Conservation (phyloP, 2,113 vertebrate species). For the Myiozetetes cayanensis region DNA sequence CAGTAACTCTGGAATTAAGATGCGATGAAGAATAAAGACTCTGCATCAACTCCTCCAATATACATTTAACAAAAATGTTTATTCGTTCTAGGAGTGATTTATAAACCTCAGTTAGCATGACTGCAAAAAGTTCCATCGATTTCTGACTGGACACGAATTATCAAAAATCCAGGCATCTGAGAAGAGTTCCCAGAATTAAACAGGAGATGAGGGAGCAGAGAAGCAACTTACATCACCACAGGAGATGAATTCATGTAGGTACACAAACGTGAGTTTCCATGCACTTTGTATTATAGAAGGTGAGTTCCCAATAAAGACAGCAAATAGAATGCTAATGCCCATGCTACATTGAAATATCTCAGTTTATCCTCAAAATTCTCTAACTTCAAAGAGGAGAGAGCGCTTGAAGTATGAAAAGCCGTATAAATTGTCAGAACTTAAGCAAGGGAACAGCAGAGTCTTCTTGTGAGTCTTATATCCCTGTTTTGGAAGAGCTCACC, state of each 20-base stretch:
- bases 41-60: neutral
- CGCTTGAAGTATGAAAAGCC: neutral
- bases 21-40: neutral
- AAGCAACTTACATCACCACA: neutral
- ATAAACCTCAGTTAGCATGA: neutral
- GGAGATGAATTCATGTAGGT: neutral
- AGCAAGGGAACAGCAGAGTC: neutral
- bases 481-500: neutral
- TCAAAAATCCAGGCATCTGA: neutral
- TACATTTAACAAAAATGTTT: neutral
- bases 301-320: neutral
- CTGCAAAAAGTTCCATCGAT: neutral
- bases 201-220: neutral
- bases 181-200: neutral
- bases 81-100: neutral
- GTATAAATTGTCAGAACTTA: neutral
- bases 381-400: neutral
- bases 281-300: neutral
- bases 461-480: neutral
- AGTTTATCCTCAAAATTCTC: neutral
- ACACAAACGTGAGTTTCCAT: neutral
- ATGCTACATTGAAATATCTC: neutral
- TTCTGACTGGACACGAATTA: neutral
- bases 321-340: neutral
- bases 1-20: neutral